Evolutionary conservation across 30 jellyfish, hydroid and myxozoan genomes (phyloP), one percentile per base, ranked within the genome.

Genomic region (Catostylus mosaicus): DNA sequence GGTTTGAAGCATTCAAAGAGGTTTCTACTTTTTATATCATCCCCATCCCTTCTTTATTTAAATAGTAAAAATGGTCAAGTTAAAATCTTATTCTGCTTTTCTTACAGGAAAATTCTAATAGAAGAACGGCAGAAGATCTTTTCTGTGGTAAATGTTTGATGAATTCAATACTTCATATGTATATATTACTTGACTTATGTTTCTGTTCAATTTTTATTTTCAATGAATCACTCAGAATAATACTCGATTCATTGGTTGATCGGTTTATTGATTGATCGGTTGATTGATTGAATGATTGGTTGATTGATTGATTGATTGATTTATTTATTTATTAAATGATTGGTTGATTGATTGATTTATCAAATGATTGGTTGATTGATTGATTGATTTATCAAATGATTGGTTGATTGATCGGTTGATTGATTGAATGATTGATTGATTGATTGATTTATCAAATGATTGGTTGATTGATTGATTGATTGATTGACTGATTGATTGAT

Each of bases 1-100:
- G 97, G 97, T 90, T 82, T 38, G 92, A 82, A 23, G 73, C 77
- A 47, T 83, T 83, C 50, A 90, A 77, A 67, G 88, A 90, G 88
- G 97, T 90, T 71, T 24, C 52, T 43, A 43, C 54, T 0, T 43
- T 43, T n/a, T n/a, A n/a, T n/a, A n/a, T n/a, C n/a, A n/a, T n/a
- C n/a, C n/a, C n/a, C n/a, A n/a, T n/a, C n/a, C n/a, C n/a, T n/a
- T n/a, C n/a, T n/a, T n/a, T n/a, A n/a, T n/a, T n/a, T n/a, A n/a
- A n/a, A n/a, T n/a, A n/a, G n/a, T n/a, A n/a, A n/a, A n/a, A n/a
- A n/a, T n/a, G n/a, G 8, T 43, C 56, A 16, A 43, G 8, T 43
- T 43, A 6, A 16, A 16, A 43, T 43, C 16, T 43, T 43, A 52
- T 14, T 24, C 29, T 52, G 20, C 48, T 31, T 37, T 27, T 14